phyloP scores from a whole-genome alignment of 2,797 vertebrate genomes.

The Megaceryle alcyon region DNA sequence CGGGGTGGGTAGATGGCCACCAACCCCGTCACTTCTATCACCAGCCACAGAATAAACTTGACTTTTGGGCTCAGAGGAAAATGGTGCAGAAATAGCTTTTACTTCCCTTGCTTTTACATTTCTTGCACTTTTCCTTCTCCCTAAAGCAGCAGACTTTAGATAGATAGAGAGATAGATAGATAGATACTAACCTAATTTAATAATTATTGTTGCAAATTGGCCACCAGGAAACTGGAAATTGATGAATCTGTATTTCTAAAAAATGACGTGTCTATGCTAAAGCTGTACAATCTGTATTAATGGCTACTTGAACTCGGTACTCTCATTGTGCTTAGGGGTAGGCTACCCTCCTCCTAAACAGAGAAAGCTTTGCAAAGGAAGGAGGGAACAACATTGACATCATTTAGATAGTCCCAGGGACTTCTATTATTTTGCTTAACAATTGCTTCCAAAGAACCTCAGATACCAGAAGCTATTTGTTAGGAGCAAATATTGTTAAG shows the following conservation, averaged over 20 bases:
- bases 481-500: not conserved
- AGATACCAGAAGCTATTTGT: not conserved
- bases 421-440: conserved; percentile 29
- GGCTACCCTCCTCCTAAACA: not conserved
- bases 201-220: not conserved
- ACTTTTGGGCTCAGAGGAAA: not conserved
- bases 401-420: not conserved
- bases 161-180: no score
- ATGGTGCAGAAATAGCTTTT: conserved; percentile 2
- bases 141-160: not conserved
- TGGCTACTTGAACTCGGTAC: not conserved
- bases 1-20: not conserved
- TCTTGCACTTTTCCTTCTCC: conserved; percentile 10
- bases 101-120: not conserved
- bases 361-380: not conserved
- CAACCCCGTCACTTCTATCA: not conserved
- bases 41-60: conserved; percentile 1
- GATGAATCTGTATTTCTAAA: not conserved
- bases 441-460: not conserved
- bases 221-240: not conserved
- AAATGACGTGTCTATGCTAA: not conserved
- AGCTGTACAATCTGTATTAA: not conserved
- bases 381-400: rapidly evolving
- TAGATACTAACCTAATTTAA: not conserved
- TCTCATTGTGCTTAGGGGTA: not conserved